Evolutionary conservation across 2,113 vertebrate species (phyloP), one percentile per base, ranked within the genome.

Genomic region (Rhinopomastus cyanomelas): DNA sequence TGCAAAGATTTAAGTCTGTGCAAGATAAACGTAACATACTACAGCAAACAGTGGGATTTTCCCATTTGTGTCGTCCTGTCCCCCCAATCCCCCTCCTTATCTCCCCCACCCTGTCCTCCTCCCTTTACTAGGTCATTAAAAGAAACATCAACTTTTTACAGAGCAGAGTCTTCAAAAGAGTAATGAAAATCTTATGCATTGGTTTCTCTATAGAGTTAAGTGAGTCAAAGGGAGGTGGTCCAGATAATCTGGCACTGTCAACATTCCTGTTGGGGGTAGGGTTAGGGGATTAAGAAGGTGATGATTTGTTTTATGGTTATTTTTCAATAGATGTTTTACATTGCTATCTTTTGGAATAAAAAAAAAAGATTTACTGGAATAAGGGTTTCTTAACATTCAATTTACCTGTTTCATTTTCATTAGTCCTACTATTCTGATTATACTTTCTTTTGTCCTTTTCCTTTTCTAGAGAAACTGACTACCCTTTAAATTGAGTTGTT

Each of bases 401-500:
- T 52, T 78, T 57, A 25, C 92, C 77, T 95, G 16, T 88, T 68
- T 22, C 21, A 69, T 79, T 64, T 60, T 34, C 30, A 52, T 5
- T 16, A 64, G 27, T 56, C 71, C 74, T 23, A 76, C 60, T 81
- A 76, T 92, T 95, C 61, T 89, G 73, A 85, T 95, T 95, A 73
- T 87, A 87, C 29, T 88, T 93, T 67, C 74, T 73, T 39, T 92
- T 93, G 32, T 81, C 51, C 59, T 84, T 90, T 72, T 66, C 22
- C 18, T 88, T 88, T 94, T 82, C 89, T 65, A 46, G 81, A 88
- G 65, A 75, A 34, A 90, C 61, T 52, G 48, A 89, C 48, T 86
- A 46, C 56, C 74, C 66, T 81, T 78, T 62, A 95, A 59, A 87
- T 23, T n/a, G 39, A 84, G 85, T 95, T 92, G 79, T 37, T 96